These are phyloP conservation scores for Umimayanthus chanpuru DNA, from an alignment of 92 coral and sea anemone genomes.

Conservation along the genomic window DNA sequence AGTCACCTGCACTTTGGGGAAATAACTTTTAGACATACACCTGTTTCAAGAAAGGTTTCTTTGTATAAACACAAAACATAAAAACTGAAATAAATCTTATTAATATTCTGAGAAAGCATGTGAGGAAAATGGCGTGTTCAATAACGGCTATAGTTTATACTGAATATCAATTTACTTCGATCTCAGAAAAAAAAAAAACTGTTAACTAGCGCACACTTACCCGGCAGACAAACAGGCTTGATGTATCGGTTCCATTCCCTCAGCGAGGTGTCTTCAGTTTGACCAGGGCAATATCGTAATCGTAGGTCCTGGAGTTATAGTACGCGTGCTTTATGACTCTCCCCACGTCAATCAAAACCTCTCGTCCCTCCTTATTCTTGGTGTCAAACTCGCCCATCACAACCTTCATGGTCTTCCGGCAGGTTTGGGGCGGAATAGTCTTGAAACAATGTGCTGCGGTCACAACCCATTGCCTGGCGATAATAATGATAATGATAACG, in stretches of 20 bases:
- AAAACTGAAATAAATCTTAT: too few relatives aligned
- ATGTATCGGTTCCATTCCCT: constrained; percentile 57
- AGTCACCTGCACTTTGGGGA: too few relatives aligned
- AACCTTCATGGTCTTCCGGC: constrained; percentile 26
- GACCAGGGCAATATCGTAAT: constrained; percentile 60
- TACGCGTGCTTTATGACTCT: constrained; percentile 51
- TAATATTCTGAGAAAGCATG: too few relatives aligned
- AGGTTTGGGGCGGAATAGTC: constrained; percentile 13
- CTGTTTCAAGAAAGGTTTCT: too few relatives aligned
- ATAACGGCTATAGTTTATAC: too few relatives aligned
- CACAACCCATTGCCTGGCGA: constrained; percentile 51
- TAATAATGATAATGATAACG: too few relatives aligned
- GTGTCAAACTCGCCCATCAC: constrained; percentile 54
- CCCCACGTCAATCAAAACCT: constrained; percentile 46
- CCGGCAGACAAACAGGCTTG: constrained; percentile 67
- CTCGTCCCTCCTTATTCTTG: constrained; percentile 50
- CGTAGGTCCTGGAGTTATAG: constrained; percentile 3
- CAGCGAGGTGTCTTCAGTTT: constrained; percentile 46
- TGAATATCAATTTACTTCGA: too few relatives aligned
- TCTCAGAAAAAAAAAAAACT: too few relatives aligned
- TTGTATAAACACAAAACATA: too few relatives aligned
- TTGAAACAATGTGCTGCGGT: constrained; percentile 63
- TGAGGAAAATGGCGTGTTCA: too few relatives aligned
- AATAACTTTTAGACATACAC: too few relatives aligned
- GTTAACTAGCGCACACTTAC: background rate